phyloP scores from a whole-genome alignment of 1,140 invertebrate species.

The Copidosoma floridanum region DNA sequence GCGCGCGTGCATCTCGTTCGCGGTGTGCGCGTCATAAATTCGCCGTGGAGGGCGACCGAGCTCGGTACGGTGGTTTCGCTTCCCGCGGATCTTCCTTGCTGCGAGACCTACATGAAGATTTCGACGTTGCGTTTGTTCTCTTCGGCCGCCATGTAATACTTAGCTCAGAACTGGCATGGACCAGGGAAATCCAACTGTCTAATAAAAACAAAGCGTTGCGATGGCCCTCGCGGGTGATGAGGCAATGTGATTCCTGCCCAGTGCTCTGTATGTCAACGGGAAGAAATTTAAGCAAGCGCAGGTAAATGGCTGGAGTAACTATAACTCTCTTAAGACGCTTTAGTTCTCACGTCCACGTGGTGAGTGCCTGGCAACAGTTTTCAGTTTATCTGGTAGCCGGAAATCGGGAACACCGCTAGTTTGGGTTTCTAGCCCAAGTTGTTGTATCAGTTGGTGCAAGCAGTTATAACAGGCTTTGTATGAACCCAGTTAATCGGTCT shows the following conservation, averaged over 20 bases:
- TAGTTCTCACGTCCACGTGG: too few species aligned
- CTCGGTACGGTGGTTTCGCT: constrained; percentile 45
- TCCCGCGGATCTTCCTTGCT: constrained; percentile 41
- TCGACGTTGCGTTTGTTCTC: constrained; percentile 29
- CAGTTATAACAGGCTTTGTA: too few species aligned
- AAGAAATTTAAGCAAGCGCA: constrained; percentile 68
- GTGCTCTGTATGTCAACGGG: constrained; percentile 73
- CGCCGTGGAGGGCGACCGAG: too few species aligned
- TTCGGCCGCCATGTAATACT: constrained; percentile 63
- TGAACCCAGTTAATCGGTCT: too few species aligned
- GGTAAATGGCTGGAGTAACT: constrained; percentile 79
- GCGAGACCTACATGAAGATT: too few species aligned
- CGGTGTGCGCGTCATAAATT: constrained; percentile 39
- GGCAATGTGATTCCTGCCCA: constrained; percentile 79
- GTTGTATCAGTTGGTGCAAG: too few species aligned
- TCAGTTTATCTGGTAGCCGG: too few species aligned
- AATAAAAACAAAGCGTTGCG: constrained; percentile 86
- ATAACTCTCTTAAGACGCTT: constrained; percentile 75
- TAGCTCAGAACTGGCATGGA: constrained; percentile 76
- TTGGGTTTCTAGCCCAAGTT: too few species aligned
- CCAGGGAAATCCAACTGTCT: constrained; percentile 72
- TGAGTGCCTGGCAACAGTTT: too few species aligned
- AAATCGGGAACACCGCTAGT: too few species aligned
- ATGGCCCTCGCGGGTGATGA: too few species aligned
- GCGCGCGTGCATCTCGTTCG: too few species aligned